Conservation (phyloP, 2,113 vertebrate species). For the Chaetops frenatus region DNA sequence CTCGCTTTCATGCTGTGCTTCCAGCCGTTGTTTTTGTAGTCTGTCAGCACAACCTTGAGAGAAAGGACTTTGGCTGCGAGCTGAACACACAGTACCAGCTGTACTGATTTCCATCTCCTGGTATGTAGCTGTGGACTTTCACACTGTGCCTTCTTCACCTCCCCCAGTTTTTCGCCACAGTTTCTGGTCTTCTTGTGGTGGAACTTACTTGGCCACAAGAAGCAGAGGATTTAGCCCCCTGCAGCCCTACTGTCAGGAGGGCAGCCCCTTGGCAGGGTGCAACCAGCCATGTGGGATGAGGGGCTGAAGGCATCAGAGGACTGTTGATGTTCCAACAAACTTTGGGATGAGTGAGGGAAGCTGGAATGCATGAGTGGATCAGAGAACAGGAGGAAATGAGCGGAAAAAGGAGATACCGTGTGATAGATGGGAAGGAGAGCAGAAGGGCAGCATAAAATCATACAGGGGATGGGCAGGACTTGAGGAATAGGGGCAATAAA, state of each 20-base stretch:
- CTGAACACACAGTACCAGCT: conserved; percentile 29
- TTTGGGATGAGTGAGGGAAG: neutral
- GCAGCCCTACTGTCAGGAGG: neutral
- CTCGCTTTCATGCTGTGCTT: conserved; percentile 50
- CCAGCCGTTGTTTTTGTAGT: conserved; percentile 65
- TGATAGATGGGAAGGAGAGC: conserved; percentile 22
- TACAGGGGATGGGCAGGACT: neutral
- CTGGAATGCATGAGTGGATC: neutral
- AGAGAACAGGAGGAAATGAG: neutral
- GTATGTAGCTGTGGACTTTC: conserved; percentile 47
- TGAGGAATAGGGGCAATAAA: conserved; percentile 12
- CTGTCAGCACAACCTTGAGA: conserved; percentile 68
- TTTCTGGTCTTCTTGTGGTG: neutral
- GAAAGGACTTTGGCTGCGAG: conserved; percentile 52
- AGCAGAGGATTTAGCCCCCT: neutral
- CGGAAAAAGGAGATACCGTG: neutral
- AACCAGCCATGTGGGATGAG: neutral
- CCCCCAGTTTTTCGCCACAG: neutral
- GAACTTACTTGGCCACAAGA: neutral
- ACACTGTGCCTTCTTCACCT: neutral
- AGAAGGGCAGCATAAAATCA: neutral
- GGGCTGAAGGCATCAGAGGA: neutral
- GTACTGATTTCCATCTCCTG: conserved; percentile 39
- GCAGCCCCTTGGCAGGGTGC: neutral
- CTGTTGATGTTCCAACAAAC: neutral